phyloP scores from a whole-genome alignment of 2,888 invertebrate species.

The Calameuta filiformis region DNA sequence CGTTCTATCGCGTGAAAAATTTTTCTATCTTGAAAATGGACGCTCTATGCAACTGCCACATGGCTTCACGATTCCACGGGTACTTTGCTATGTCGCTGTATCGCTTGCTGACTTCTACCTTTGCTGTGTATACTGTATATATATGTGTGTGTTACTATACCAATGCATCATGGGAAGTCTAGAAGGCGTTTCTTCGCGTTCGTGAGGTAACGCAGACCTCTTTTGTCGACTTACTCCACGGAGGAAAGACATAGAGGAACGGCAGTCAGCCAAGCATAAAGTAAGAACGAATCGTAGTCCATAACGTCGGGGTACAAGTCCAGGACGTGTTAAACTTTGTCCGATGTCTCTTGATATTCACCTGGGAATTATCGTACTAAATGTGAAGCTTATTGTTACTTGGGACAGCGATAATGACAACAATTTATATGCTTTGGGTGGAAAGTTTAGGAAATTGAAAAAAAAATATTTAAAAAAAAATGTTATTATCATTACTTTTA shows the following conservation, averaged over 20 bases:
- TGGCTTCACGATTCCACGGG: background rate
- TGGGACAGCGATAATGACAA: too few species aligned
- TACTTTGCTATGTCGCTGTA: background rate
- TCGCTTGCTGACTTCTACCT: background rate
- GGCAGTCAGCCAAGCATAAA: slow-evolving; percentile 55
- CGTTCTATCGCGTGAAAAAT: background rate
- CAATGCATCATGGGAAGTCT: slow-evolving; percentile 6
- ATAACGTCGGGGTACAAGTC: slow-evolving; percentile 45
- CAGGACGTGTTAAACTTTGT: slow-evolving; percentile 29
- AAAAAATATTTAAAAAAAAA: background rate
- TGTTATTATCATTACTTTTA: background rate
- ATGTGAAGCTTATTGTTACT: background rate
- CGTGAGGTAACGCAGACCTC: slow-evolving; percentile 31
- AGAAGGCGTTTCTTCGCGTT: slow-evolving; percentile 43
- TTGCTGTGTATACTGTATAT: background rate
- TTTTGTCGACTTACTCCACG: slow-evolving; percentile 25
- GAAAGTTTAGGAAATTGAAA: background rate
- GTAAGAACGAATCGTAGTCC: slow-evolving; percentile 56
- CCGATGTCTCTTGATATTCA: background rate
- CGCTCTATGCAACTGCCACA: background rate
- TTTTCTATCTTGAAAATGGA: background rate
- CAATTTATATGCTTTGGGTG: background rate
- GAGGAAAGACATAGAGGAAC: slow-evolving; percentile 39
- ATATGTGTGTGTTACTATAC: background rate
- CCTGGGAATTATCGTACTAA: background rate